These are phyloP conservation scores for Regulus satrapa DNA, from an alignment of 2,113 vertebrate species.

Conservation along the genomic window DNA sequence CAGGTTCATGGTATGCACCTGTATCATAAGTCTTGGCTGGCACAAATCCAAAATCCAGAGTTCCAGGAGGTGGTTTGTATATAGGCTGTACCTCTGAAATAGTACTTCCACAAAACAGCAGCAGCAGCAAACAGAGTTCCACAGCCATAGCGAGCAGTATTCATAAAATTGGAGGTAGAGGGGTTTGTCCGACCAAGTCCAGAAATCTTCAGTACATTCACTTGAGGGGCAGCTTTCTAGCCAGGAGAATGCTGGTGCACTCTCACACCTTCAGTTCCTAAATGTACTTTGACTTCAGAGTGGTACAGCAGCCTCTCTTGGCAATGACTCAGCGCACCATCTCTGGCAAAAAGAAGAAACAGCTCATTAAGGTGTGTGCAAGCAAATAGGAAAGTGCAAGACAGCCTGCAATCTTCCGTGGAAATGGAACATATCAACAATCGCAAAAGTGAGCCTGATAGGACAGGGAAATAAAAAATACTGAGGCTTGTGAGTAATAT, in stretches of 20 bases:
- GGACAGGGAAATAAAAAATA: not conserved
- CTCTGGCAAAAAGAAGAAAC: constrained; percentile 60
- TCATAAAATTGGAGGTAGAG: constrained; percentile 61
- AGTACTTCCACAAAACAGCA: constrained; percentile 69
- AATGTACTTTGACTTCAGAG: not conserved
- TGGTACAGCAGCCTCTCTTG: not conserved
- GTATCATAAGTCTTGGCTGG: constrained; percentile 85
- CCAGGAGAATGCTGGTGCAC: not conserved
- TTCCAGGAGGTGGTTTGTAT: constrained; percentile 53
- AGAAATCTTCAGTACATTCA: constrained; percentile 27
- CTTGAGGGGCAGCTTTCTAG: not conserved
- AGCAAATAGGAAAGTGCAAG: not conserved
- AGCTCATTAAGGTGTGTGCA: not conserved
- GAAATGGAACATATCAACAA: not conserved
- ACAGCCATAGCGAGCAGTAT: constrained; percentile 71
- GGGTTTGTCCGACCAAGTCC: not conserved
- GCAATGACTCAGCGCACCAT: constrained; percentile 24
- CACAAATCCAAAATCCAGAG: constrained; percentile 85
- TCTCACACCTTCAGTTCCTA: constrained; percentile 8
- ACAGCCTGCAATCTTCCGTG: not conserved
- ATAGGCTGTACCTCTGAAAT: constrained; percentile 66
- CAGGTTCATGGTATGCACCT: constrained; percentile 78
- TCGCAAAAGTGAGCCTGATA: not conserved
- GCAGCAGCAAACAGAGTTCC: constrained; percentile 65
- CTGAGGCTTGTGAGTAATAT: not conserved